Evolutionary conservation across 2,113 vertebrate species (phyloP).

Genomic region (Alligator mississippiensis): DNA sequence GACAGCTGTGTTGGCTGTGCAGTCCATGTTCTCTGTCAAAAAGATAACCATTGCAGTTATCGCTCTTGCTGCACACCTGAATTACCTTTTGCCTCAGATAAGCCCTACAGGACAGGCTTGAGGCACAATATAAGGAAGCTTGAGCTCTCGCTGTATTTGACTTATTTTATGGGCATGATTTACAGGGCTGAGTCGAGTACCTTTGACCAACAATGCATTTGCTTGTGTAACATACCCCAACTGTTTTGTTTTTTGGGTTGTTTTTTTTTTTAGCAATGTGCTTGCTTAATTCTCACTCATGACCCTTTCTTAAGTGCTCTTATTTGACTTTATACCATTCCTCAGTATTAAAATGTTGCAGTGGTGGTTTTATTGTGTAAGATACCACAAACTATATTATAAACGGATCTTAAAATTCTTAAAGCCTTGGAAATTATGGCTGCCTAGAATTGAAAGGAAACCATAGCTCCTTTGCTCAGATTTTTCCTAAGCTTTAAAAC

Average conservation of each 20-base stretch:
- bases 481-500: conserved; percentile 15
- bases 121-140: neutral
- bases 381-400: conserved; percentile 11
- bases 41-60: neutral
- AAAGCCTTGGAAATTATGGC: neutral
- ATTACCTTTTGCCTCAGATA: neutral
- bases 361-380: conserved; percentile 17
- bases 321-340: neutral
- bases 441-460: conserved; percentile 42
- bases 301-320: neutral
- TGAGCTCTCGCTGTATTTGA: neutral
- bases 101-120: neutral
- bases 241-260: neutral
- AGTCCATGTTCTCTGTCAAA: neutral
- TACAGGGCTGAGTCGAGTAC: neutral
- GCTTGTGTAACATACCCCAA: neutral
- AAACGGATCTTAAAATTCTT: neutral
- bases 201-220: conserved; percentile 2
- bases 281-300: no score
- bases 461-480: conserved; percentile 14
- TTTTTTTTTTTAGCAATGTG: no score
- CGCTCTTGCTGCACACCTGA: neutral
- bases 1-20: neutral
- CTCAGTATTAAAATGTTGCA: conserved; percentile 9
- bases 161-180: neutral